phyloP scores from a whole-genome alignment of 2,888 invertebrate species.

The Lamellibrachia columna region DNA sequence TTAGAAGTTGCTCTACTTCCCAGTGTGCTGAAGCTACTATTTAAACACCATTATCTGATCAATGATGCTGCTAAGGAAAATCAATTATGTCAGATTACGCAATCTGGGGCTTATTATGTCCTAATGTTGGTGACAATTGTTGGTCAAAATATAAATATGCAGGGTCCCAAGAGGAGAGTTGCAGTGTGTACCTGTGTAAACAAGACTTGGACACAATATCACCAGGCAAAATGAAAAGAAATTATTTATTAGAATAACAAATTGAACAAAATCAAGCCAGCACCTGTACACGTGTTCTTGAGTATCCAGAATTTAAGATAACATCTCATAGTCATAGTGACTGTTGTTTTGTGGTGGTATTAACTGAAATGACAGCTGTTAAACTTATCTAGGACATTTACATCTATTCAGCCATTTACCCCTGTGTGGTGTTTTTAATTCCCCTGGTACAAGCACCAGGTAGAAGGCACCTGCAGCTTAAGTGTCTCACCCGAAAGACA shows the following conservation, averaged over 20 bases:
- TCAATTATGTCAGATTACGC: not conserved
- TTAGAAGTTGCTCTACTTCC: conserved; percentile 1
- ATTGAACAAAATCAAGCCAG: too few species aligned
- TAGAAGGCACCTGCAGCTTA: too few species aligned
- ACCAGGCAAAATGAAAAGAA: not conserved
- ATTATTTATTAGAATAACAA: too few species aligned
- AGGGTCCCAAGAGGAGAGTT: not conserved
- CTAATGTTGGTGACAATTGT: not conserved
- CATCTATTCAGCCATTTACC: not conserved
- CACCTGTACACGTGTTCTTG: not conserved
- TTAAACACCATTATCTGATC: not conserved
- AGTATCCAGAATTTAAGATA: not conserved
- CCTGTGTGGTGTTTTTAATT: too few species aligned
- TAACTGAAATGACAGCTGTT: not conserved
- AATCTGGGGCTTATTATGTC: not conserved
- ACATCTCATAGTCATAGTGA: not conserved
- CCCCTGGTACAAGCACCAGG: too few species aligned
- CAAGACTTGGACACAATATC: not conserved
- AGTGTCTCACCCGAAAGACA: too few species aligned
- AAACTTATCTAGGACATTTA: not conserved
- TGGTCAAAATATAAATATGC: not conserved
- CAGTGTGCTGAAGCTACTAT: not conserved
- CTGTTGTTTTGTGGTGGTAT: not conserved
- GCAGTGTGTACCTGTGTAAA: not conserved
- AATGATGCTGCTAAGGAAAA: not conserved